These are phyloP conservation scores for Odontamblyopus lacepedii DNA, from an alignment of 2,797 vertebrate genomes.

Conservation along the genomic window DNA sequence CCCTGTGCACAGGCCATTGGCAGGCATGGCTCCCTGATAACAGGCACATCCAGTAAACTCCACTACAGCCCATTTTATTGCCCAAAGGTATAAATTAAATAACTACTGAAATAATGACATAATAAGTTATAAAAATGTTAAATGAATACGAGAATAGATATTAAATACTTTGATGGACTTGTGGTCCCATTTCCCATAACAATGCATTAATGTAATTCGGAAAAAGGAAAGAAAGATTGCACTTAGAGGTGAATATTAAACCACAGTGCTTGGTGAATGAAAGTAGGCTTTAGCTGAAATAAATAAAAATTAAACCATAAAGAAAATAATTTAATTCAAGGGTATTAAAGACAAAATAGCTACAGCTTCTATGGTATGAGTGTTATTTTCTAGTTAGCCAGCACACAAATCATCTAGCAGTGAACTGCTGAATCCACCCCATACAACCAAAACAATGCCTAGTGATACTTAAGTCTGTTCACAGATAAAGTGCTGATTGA, in stretches of 20 bases:
- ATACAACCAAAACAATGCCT: constrained; percentile 69
- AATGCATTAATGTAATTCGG: constrained; percentile 55
- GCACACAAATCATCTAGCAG: constrained; percentile 76
- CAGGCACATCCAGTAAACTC: constrained; percentile 79
- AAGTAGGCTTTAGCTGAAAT: constrained; percentile 71
- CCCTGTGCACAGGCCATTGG: constrained; percentile 55
- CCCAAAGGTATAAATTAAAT: constrained; percentile 82
- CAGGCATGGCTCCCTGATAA: constrained; percentile 72
- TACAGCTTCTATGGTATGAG: constrained; percentile 79
- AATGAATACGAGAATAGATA: constrained; percentile 72
- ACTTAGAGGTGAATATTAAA: constrained; percentile 77
- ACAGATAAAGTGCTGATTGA: constrained; percentile 83
- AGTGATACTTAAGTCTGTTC: constrained; percentile 71
- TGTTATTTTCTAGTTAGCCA: constrained; percentile 66
- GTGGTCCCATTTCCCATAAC: constrained; percentile 67
- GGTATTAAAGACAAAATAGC: constrained; percentile 83
- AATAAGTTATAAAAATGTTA: constrained; percentile 76
- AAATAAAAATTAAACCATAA: constrained; percentile 72
- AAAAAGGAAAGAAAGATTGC: constrained; percentile 71
- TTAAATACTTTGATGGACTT: constrained; percentile 77
- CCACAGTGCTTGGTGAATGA: constrained; percentile 78
- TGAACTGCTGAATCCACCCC: constrained; percentile 72
- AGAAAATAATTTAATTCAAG: constrained; percentile 86
- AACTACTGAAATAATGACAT: constrained; percentile 74
- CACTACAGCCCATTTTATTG: constrained; percentile 76